Evolutionary conservation across 2,888 invertebrate species (phyloP), one percentile per base, ranked within the genome.

Genomic region (Sesamia inferens): DNA sequence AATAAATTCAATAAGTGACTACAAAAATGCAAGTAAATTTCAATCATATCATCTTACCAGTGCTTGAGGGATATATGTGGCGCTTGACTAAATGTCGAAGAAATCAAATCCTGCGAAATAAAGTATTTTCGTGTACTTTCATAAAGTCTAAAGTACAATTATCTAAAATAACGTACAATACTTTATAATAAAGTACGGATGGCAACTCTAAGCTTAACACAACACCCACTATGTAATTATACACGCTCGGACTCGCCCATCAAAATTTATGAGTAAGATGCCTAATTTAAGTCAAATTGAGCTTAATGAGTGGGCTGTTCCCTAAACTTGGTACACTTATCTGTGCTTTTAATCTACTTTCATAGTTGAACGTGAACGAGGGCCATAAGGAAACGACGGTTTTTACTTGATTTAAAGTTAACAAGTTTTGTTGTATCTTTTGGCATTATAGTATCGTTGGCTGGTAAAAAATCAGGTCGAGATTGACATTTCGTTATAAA

Each of bases 251-350:
- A 79, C 79, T 48, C 64, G 69, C 78, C 71, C 75, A 65, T 81
- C 82, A 78, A 83, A 88, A 90, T 91, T 91, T 91, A 91, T 88
- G 90, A 84, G 89, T 79, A 85, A 88, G 83, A 84, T 85, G 83
- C 83, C 85, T 87, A 88, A 89, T 91, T 90, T 88, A 87, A 87
- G 81, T 82, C 81, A 85, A 90, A 90, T 88, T 88, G 86, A 71
- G 81, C 75, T 79, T 87, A 89, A 89, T 88, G 87, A 87, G 87
- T 75, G 76, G 78, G 68, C 68, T 68, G 74, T 77, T 87, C 79
- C 61, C 39, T 86, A 83, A 85, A 76, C 83, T 85, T 81, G 51
- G 66, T 72, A 61, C 68, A 69, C 47, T 71, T 71, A 83, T 73
- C 67, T 68, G 13, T 16, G 39, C 39, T 69, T 68, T 57, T 62